Conservation (phyloP, 2,797 vertebrate genomes). For the Bufotes viridis region DNA sequence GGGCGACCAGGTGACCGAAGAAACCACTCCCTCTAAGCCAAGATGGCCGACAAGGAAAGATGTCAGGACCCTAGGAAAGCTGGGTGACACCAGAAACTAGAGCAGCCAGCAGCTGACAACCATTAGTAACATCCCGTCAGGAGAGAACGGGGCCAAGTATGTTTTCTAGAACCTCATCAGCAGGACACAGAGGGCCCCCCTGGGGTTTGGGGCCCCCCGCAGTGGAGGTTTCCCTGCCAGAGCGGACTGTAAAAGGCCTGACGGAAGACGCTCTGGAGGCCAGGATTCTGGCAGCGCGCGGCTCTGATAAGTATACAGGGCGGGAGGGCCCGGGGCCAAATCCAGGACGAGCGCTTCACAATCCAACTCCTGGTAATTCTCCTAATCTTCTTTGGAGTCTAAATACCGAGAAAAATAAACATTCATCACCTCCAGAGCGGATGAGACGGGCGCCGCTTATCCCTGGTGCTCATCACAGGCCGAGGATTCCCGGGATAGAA, state of each 20-base stretch:
- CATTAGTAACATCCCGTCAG: neutral
- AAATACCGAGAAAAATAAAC: neutral
- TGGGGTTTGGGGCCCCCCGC: neutral
- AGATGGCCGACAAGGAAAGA: too few relatives aligned
- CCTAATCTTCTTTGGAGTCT: neutral
- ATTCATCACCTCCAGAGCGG: neutral
- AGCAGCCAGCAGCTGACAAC: neutral
- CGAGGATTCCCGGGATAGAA: neutral
- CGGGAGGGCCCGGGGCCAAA: neutral
- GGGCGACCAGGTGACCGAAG: too few relatives aligned
- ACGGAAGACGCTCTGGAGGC: neutral
- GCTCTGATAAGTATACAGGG: neutral
- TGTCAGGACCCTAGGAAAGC: too few relatives aligned
- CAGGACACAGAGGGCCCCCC: neutral
- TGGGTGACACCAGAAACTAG: neutral
- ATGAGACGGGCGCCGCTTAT: neutral
- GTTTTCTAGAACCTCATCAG: too few relatives aligned
- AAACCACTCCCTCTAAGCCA: too few relatives aligned
- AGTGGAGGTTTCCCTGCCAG: neutral
- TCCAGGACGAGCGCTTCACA: neutral
- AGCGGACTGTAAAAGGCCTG: conserved; percentile 43
- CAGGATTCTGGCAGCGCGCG: neutral
- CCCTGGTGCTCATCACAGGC: neutral
- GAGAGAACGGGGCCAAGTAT: neutral
- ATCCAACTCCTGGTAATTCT: neutral